These are phyloP conservation scores for Platysternon megacephalum DNA, from an alignment of 2,113 vertebrate species.

Conservation along the genomic window DNA sequence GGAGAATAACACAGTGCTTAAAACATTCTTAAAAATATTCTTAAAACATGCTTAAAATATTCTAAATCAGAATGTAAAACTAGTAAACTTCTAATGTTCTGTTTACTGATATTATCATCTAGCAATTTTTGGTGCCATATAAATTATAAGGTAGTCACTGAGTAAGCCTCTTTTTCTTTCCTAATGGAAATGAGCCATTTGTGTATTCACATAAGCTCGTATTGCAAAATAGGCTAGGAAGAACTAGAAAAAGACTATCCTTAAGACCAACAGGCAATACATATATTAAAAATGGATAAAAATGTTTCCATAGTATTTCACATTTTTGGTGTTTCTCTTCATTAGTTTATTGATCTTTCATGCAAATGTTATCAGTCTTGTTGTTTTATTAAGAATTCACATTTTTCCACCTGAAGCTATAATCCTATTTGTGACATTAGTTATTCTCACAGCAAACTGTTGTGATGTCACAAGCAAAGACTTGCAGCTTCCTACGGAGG, in stretches of 20 bases:
- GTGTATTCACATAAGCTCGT: neutral
- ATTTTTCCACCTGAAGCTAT: neutral
- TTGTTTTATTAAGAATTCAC: neutral
- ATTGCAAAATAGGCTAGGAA: neutral
- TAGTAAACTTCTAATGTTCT: rapidly evolving
- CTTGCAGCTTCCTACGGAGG: slow-evolving; percentile 3
- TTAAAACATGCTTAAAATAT: neutral
- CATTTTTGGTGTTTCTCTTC: neutral
- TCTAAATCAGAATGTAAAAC: neutral
- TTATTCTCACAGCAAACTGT: neutral
- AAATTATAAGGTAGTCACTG: neutral
- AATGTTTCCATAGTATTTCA: neutral
- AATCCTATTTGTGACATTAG: neutral
- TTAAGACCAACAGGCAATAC: neutral
- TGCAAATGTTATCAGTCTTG: neutral
- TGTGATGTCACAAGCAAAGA: neutral
- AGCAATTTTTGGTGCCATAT: neutral
- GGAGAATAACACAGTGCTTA: neutral
- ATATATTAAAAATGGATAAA: neutral
- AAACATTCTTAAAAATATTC: neutral
- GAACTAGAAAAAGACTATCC: neutral
- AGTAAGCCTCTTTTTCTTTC: neutral
- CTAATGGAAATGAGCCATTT: neutral
- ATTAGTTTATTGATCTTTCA: neutral
- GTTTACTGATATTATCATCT: neutral